phyloP scores from a whole-genome alignment of 1,140 invertebrate genomes.

The Heterodera schachtii region DNA sequence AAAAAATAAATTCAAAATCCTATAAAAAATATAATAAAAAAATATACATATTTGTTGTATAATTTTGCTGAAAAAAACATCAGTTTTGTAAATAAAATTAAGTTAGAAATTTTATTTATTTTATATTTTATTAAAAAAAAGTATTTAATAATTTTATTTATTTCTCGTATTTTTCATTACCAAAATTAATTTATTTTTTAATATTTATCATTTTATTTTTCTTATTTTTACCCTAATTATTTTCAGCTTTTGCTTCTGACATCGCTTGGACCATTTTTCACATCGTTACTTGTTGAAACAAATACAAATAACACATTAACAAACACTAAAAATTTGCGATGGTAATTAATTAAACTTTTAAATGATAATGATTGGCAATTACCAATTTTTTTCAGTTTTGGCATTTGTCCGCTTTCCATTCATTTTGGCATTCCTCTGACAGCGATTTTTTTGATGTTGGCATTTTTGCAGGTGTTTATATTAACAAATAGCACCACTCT shows the following conservation, averaged over 20 bases:
- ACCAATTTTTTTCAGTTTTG: not conserved
- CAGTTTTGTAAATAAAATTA: no score
- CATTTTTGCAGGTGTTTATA: slow-evolving; percentile 12
- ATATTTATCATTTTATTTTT: not conserved
- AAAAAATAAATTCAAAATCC: no score
- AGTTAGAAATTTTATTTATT: no score
- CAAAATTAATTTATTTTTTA: no score
- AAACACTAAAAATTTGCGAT: not conserved
- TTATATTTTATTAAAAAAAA: no score
- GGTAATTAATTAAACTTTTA: not conserved
- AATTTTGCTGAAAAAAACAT: no score
- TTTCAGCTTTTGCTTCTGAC: slow-evolving; percentile 7
- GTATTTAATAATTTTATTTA: no score
- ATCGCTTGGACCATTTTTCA: slow-evolving; percentile 1
- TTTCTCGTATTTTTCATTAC: not conserved
- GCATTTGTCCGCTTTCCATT: not conserved
- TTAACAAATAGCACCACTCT: no score
- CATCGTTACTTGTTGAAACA: not conserved
- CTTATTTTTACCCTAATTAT: not conserved
- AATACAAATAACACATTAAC: not conserved
- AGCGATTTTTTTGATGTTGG: not conserved
- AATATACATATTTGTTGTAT: no score
- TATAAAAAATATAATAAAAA: no score
- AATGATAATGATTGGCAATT: not conserved
- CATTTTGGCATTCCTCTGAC: not conserved